These are phyloP conservation scores for Helicoverpa zea DNA, from an alignment of 1,140 invertebrate species.

Conservation along the genomic window DNA sequence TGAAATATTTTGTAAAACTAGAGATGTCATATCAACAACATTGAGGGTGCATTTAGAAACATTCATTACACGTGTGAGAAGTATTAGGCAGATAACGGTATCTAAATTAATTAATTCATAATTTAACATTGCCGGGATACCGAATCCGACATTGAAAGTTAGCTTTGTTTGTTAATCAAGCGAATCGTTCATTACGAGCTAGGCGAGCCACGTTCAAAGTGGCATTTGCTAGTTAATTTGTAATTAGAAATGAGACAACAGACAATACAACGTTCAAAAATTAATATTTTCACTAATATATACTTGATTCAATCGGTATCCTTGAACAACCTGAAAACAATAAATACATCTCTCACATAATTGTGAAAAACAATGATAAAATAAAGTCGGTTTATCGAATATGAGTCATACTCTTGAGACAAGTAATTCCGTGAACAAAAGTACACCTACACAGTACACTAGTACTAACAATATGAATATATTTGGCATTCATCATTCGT, in stretches of 20 bases:
- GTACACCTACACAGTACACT: slow-evolving; percentile 27
- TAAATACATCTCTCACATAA: slow-evolving; percentile 46
- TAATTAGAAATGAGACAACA: slow-evolving; percentile 40
- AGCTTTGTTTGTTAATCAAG: slow-evolving; percentile 50
- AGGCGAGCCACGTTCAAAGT: slow-evolving; percentile 55
- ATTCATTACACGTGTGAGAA: slow-evolving; percentile 3
- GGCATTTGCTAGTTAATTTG: slow-evolving; percentile 62
- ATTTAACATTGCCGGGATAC: slow-evolving; percentile 12
- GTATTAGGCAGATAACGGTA: slow-evolving; percentile 39
- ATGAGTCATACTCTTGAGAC: slow-evolving; percentile 45
- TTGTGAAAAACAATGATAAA: slow-evolving; percentile 6
- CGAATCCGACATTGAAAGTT: slow-evolving; percentile 24
- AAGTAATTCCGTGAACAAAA: slow-evolving; percentile 29
- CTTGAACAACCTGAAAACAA: slow-evolving; percentile 80
- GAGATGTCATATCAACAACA: not conserved
- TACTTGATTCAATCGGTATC: slow-evolving; percentile 80
- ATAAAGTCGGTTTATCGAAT: slow-evolving; percentile 8
- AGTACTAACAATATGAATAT: slow-evolving; percentile 18
- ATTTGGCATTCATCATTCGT: slow-evolving; percentile 13
- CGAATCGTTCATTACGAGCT: slow-evolving; percentile 36
- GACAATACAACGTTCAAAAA: slow-evolving; percentile 51
- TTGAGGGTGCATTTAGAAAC: slow-evolving; percentile 5
- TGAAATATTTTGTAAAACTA: slow-evolving; percentile 1
- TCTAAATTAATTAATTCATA: slow-evolving; percentile 43
- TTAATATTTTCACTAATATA: slow-evolving; percentile 67